These are phyloP conservation scores for Metaphire vulgaris DNA, from an alignment of 1,140 invertebrate genomes.

Conservation along the genomic window DNA sequence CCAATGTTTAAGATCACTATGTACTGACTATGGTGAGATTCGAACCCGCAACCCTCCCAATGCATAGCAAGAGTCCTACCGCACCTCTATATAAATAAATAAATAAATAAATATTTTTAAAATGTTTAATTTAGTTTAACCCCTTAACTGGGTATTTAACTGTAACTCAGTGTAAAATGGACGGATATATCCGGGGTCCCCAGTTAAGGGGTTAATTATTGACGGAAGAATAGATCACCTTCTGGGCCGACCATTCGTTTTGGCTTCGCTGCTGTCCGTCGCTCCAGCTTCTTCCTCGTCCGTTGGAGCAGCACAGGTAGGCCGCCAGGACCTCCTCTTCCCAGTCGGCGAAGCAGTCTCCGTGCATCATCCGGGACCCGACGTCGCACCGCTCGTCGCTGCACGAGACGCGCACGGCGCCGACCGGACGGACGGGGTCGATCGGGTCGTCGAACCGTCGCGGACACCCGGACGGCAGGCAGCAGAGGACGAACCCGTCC, in stretches of 20 bases:
- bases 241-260: constrained; percentile 95
- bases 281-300: constrained; percentile 83
- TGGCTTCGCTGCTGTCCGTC: constrained; percentile 78
- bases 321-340: constrained; percentile 79
- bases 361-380: constrained; percentile 69
- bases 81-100: no score
- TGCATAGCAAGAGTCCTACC: no score
- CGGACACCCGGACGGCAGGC: constrained; percentile 70
- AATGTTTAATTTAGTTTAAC: no score
- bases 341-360: constrained; percentile 88
- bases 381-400: constrained; percentile 84
- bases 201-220: no score
- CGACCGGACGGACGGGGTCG: constrained; percentile 63
- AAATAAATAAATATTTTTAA: no score
- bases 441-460: constrained; percentile 58
- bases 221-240: no score
- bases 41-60: no score
- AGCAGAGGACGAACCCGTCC: constrained; percentile 55
- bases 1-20: no score
- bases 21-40: no score
- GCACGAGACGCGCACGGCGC: constrained; percentile 78
- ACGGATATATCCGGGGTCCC: no score
- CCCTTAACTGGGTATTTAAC: no score
- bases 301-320: constrained; percentile 66
- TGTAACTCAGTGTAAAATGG: no score